phyloP scores from a whole-genome alignment of 2,113 vertebrate species.

The Spizaetus ornatus region DNA sequence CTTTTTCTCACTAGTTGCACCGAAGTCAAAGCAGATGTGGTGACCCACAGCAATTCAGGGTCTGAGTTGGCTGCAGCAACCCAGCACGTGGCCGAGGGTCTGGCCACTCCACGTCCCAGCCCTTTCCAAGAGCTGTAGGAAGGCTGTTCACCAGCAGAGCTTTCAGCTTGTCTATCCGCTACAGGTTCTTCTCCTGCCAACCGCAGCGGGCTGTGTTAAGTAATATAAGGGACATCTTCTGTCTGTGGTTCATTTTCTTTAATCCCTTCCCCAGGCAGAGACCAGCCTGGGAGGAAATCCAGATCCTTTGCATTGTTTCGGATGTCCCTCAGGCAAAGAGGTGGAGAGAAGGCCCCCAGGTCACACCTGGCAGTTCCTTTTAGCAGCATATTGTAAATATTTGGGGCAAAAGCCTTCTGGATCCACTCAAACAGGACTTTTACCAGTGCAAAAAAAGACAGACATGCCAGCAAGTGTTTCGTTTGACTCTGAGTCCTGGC shows the following conservation, averaged over 20 bases:
- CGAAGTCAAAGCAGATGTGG: neutral
- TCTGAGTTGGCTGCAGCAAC: neutral
- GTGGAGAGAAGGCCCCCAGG: neutral
- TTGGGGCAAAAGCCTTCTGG: constrained; percentile 39
- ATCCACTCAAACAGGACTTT: neutral
- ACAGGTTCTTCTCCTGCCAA: neutral
- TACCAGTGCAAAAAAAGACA: neutral
- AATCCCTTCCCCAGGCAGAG: neutral
- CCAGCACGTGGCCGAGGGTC: neutral
- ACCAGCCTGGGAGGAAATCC: neutral
- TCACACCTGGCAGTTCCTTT: neutral
- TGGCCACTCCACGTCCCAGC: neutral
- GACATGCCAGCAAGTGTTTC: neutral
- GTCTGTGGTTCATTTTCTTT: neutral
- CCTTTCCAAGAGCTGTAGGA: neutral
- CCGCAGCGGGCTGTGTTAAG: neutral
- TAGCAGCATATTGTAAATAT: neutral
- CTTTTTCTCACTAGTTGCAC: neutral
- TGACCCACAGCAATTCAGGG: neutral
- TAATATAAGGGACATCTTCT: neutral
- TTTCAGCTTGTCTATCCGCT: neutral
- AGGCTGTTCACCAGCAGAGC: neutral
- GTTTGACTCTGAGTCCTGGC: neutral
- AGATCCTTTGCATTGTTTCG: constrained; percentile 1
- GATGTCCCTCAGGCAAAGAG: neutral